Percentiles rank a stretch among this genome's conserved stretches.
Evolutionary conservation across 2,888 invertebrate genomes (phyloP).

Genomic region (Arenicola marina): DNA sequence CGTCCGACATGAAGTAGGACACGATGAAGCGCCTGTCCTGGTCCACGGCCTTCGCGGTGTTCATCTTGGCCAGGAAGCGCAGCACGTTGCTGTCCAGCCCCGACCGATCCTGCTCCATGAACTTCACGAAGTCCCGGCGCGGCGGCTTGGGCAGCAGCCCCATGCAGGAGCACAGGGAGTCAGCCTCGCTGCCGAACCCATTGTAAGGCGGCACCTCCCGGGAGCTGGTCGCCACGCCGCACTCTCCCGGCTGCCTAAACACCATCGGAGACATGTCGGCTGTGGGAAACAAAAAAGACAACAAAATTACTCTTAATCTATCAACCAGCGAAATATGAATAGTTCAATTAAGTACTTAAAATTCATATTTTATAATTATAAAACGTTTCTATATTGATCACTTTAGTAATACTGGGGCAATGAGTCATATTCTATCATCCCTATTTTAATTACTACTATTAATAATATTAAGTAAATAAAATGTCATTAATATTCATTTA

Average conservation of each 20-base stretch:
- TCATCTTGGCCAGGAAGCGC: constrained; percentile 76
- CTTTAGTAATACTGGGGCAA: too few species aligned
- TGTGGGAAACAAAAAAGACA: constrained; percentile 10
- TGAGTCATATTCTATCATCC: too few species aligned
- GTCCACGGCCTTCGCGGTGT: constrained; percentile 69
- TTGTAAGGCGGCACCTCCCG: constrained; percentile 80
- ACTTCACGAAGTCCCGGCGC: constrained; percentile 75
- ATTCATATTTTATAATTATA: too few species aligned
- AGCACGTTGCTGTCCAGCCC: constrained; percentile 78
- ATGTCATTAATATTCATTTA: too few species aligned
- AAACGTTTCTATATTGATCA: too few species aligned
- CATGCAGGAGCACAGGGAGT: constrained; percentile 85
- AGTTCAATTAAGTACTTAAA: too few species aligned
- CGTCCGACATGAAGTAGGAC: constrained; percentile 61
- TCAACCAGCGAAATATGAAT: too few species aligned
- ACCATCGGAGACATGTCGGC: constrained; percentile 21
- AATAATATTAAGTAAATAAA: too few species aligned
- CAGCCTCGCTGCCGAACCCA: constrained; percentile 86
- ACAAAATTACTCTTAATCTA: too few species aligned
- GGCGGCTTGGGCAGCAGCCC: constrained; percentile 80
- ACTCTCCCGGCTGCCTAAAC: not conserved
- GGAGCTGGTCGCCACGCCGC: not conserved
- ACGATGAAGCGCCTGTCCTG: constrained; percentile 59
- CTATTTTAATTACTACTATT: too few species aligned
- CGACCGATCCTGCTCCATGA: constrained; percentile 74